Conservation (phyloP, 2,113 vertebrate genomes). For the Penelope pileata region DNA sequence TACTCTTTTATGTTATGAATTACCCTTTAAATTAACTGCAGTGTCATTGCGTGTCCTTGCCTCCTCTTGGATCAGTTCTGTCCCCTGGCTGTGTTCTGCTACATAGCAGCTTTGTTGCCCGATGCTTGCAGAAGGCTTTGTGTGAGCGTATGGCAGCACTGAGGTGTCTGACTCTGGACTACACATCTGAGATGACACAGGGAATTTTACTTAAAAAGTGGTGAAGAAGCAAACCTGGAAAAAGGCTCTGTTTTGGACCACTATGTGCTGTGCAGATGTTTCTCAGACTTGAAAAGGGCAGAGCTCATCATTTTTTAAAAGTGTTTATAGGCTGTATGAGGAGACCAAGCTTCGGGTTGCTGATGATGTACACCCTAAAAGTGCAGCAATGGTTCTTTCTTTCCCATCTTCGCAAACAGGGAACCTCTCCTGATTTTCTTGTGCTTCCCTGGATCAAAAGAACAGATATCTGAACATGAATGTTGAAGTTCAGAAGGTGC, state of each 20-base stretch:
- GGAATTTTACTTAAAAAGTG: background rate
- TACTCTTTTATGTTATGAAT: background rate
- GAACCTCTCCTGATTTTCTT: background rate
- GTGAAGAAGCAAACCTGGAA: background rate
- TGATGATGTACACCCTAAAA: background rate
- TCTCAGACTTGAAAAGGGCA: background rate
- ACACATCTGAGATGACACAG: background rate
- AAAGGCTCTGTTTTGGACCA: conserved; percentile 1
- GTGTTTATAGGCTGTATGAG: background rate
- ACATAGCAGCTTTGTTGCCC: background rate
- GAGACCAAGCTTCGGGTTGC: background rate
- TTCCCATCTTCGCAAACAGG: background rate
- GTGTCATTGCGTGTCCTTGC: accelerated
- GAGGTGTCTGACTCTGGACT: background rate
- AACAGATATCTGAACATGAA: background rate
- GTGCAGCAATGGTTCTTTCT: background rate
- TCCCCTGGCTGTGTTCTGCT: background rate
- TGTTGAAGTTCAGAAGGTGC: background rate
- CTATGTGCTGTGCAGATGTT: background rate
- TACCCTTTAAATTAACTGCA: background rate
- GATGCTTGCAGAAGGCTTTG: background rate
- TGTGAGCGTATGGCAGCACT: background rate
- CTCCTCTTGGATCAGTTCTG: background rate
- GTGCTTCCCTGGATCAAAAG: background rate
- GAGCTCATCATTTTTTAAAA: conserved; percentile 6